Base-by-base conservation (phyloP, 2,113 vertebrate genomes). In the Tretioscincus oriximinensis region DNA sequence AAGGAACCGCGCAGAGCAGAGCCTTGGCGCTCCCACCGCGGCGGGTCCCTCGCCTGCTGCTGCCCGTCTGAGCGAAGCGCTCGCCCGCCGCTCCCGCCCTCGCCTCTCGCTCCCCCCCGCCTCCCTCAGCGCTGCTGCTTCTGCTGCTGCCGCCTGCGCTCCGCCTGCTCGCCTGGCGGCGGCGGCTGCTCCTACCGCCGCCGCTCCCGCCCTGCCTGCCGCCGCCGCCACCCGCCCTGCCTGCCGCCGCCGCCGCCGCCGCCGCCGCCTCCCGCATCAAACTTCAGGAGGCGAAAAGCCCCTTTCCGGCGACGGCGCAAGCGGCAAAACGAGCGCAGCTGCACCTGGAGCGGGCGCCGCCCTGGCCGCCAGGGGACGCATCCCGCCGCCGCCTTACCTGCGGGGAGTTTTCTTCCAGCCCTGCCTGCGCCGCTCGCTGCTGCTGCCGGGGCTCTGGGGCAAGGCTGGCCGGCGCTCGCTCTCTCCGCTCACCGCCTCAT, bases 401-500 rank as follows among this genome's bases (percentile, higher is more conserved):
- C 93, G 94, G 94, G 91, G 96, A 97, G 96, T 97, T 97, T 96
- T 96, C 35, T 41, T 95, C 90, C 92, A 92, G 91, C 95, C 96
- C 95, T 93, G 96, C 94, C 35, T 41, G 35, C 35, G 35, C 35
- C 35, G 35, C 35, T 41, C 35, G 35, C 35, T 5, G 95, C 96
- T 95, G 95, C 89, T 87, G 86, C 88, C 84, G 89, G 73, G 87
- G 76, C 84, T 58, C 12, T 84, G 84, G 58, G 79, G 80, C 73
- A 69, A 69, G 73, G 84, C 88, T 89, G 86, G 85, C 90, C 90
- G 84, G 88, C 92, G 91, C 93, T 92, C 51, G 88, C 92, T 91
- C 93, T 92, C 51, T 51, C 95, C 94, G 93, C 94, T 93, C 96
- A 95, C 96, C 95, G 96, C 95, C 96, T 97, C 96, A 94, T 97